These are phyloP conservation scores for Dunckerocampus dactyliophorus DNA, from an alignment of 2,113 vertebrate genomes.

Conservation along the genomic window DNA sequence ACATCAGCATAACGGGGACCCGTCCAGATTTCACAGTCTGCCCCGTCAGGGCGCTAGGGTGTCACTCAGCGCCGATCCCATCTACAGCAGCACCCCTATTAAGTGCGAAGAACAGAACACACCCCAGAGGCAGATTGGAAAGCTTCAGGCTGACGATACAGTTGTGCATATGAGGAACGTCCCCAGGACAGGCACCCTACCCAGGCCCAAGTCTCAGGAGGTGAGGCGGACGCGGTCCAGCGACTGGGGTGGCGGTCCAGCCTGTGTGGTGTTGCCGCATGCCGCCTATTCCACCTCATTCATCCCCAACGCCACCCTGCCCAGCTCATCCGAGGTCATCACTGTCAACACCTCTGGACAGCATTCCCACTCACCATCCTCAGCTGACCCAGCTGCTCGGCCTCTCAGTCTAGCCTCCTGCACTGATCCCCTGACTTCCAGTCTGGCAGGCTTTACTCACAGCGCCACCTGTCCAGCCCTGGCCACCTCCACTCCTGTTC, in stretches of 20 bases:
- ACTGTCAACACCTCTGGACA: conserved; percentile 73
- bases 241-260: conserved; percentile 74
- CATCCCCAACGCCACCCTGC: conserved; percentile 88
- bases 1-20: conserved; percentile 70
- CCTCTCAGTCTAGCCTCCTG: conserved; percentile 46
- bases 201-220: conserved; percentile 85
- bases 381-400: conserved; percentile 49
- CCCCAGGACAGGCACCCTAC: conserved; percentile 54
- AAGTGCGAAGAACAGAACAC: conserved; percentile 65
- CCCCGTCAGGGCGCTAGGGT: conserved; percentile 81
- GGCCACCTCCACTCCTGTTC: conserved; percentile 51
- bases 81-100: conserved; percentile 69
- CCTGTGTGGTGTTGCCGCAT: conserved; percentile 84
- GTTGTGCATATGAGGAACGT: conserved; percentile 73
- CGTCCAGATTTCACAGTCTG: conserved; percentile 85
- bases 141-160: conserved; percentile 76
- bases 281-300: conserved; percentile 83
- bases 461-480: conserved; percentile 50
- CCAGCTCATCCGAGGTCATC: conserved; percentile 82
- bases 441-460: conserved; percentile 50
- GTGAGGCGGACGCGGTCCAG: conserved; percentile 66
- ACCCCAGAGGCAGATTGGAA: conserved; percentile 70
- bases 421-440: conserved; percentile 23
- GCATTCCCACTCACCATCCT: conserved; percentile 40
- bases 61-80: conserved; percentile 78